phyloP scores from a whole-genome alignment of 2,888 invertebrate species.

The Dendrolimus pini region DNA sequence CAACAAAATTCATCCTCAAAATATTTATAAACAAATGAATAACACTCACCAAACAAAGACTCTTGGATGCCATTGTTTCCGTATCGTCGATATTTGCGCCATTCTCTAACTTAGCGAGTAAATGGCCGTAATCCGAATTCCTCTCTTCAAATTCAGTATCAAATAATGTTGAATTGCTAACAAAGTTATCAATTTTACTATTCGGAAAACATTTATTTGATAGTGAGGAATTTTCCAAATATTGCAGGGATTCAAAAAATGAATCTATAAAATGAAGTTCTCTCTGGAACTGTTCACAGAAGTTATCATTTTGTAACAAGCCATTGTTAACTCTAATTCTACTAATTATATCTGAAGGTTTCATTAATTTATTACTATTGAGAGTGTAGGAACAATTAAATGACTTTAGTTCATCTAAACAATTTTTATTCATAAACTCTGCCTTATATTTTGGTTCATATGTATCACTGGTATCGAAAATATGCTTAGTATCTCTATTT shows the following conservation, averaged over 20 bases:
- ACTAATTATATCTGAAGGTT: conserved; percentile 66
- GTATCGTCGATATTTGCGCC: conserved; percentile 44
- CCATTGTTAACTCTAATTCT: conserved; percentile 52
- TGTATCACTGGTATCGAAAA: conserved; percentile 17
- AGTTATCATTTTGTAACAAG: conserved; percentile 48
- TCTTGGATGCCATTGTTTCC: conserved; percentile 69
- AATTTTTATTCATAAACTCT: conserved; percentile 19
- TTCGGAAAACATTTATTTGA: conserved; percentile 42
- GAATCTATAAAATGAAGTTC: conserved; percentile 70
- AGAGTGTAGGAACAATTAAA: conserved; percentile 41
- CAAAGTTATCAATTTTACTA: conserved; percentile 39
- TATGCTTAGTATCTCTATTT: conserved; percentile 11
- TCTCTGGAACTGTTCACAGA: conserved; percentile 61
- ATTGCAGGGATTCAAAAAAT: conserved; percentile 65
- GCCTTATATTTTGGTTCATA: conserved; percentile 19
- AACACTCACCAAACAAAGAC: conserved; percentile 71
- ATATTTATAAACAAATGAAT: conserved; percentile 56
- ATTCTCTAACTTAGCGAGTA: conserved; percentile 54
- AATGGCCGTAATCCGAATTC: conserved; percentile 43
- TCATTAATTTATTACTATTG: conserved; percentile 51
- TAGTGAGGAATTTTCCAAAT: conserved; percentile 55
- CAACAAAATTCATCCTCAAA: conserved; percentile 11
- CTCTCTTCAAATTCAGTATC: conserved; percentile 38
- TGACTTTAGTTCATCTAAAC: conserved; percentile 36
- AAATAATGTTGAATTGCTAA: conserved; percentile 24